A percentile compares a stretch with the other conserved stretches of the same genome.
phyloP scores from a whole-genome alignment of 2,113 vertebrate species.

The Oreochromis niloticus region DNA sequence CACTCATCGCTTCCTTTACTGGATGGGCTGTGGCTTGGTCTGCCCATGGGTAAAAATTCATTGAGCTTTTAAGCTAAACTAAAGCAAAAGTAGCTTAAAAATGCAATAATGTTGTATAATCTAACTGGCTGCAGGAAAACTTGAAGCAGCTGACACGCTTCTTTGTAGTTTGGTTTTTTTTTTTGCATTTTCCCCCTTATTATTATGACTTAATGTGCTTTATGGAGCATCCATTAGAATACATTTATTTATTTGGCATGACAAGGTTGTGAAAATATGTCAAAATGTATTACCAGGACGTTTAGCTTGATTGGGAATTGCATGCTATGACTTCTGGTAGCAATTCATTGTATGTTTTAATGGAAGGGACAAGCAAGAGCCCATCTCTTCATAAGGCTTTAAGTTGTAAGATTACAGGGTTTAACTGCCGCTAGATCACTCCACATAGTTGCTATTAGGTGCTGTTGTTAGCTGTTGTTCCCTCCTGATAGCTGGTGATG shows the following conservation, averaged over 20 bases:
- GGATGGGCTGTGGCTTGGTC: background rate
- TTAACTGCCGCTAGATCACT: background rate
- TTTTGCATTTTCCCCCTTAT: background rate
- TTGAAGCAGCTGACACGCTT: background rate
- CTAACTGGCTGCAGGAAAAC: conserved; percentile 31
- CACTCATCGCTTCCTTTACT: conserved; percentile 4
- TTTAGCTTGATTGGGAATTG: background rate
- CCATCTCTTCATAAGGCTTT: background rate
- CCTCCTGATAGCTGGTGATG: background rate
- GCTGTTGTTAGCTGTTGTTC: background rate
- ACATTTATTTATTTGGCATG: background rate
- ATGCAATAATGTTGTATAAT: background rate
- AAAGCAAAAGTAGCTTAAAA: background rate
- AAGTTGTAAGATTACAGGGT: background rate
- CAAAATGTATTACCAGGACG: background rate
- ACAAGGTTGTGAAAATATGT: background rate
- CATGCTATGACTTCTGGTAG: background rate
- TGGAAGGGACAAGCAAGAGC: rapidly evolving
- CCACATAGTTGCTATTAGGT: background rate
- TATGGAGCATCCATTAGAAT: background rate
- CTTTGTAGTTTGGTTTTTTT: background rate
- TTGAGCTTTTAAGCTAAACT: conserved; percentile 20
- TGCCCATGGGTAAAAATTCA: conserved; percentile 35
- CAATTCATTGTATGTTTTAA: background rate
- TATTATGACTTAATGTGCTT: background rate